Percentiles rank a stretch among this genome's conserved stretches.
These are phyloP conservation scores for Chaetoderma sp. DNA, from an alignment of 2,888 invertebrate species.

Conservation along the genomic window DNA sequence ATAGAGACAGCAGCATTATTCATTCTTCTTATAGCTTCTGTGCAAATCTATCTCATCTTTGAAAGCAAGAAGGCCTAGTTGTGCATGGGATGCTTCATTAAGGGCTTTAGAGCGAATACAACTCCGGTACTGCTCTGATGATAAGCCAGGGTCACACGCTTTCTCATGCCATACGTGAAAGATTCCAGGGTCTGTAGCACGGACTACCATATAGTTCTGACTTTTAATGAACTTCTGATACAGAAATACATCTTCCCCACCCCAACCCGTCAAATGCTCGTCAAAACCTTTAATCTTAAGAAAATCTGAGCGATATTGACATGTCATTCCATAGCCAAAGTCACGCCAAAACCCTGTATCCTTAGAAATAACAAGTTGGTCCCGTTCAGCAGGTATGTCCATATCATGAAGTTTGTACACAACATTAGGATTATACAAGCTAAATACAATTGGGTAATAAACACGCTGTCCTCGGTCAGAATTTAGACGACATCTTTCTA, in stretches of 20 bases:
- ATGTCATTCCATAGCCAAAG: slow-evolving; percentile 86
- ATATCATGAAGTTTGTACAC: slow-evolving; percentile 81
- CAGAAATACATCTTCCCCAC: slow-evolving; percentile 83
- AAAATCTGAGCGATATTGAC: slow-evolving; percentile 83
- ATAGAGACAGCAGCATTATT: too few species aligned
- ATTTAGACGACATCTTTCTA: slow-evolving; percentile 75
- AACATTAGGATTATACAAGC: slow-evolving; percentile 82
- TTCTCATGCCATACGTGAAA: slow-evolving; percentile 86
- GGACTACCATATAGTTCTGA: slow-evolving; percentile 79
- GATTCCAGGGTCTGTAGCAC: slow-evolving; percentile 83
- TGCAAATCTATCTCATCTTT: slow-evolving; percentile 74
- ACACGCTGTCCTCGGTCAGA: slow-evolving; percentile 73
- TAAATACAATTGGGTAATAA: slow-evolving; percentile 85
- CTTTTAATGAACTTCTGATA: slow-evolving; percentile 83
- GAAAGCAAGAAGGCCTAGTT: slow-evolving; percentile 73
- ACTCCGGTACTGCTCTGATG: slow-evolving; percentile 80
- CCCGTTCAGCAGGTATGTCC: slow-evolving; percentile 78
- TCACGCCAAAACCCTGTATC: slow-evolving; percentile 86
- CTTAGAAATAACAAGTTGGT: slow-evolving; percentile 81
- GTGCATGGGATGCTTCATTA: slow-evolving; percentile 83
- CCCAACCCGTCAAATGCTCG: slow-evolving; percentile 83
- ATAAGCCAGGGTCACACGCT: slow-evolving; percentile 73
- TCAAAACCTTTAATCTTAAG: slow-evolving; percentile 78
- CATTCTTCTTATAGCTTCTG: slow-evolving; percentile 22
- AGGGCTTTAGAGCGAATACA: slow-evolving; percentile 81